phyloP scores from a whole-genome alignment of 2,888 invertebrate genomes.

The Micoletzkya japonica region DNA sequence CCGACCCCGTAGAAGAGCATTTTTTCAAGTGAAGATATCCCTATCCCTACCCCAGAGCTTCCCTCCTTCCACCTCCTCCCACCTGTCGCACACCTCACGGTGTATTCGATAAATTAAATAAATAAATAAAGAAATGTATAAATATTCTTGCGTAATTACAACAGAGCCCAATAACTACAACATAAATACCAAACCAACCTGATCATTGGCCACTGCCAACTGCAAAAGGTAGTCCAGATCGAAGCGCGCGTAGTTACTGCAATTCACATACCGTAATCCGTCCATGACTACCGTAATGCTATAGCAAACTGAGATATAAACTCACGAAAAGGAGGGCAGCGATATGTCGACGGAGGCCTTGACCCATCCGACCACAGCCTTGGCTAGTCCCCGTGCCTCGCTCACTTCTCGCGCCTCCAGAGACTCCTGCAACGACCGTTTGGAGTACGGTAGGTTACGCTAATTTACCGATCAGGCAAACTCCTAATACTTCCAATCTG shows the following conservation, averaged over 20 bases:
- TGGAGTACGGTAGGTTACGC: background rate
- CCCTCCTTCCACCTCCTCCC: too few species aligned
- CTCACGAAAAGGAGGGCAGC: conserved; percentile 17
- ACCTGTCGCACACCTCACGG: too few species aligned
- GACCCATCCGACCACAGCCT: conserved; percentile 24
- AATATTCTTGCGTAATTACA: too few species aligned
- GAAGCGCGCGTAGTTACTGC: conserved; percentile 45
- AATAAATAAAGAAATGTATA: too few species aligned
- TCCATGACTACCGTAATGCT: too few species aligned
- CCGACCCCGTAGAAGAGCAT: too few species aligned
- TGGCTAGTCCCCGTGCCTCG: conserved; percentile 17
- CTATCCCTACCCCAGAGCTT: too few species aligned
- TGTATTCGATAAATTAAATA: too few species aligned
- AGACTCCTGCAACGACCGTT: conserved; percentile 7
- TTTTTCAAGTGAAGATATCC: too few species aligned
- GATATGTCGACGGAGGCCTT: conserved; percentile 11
- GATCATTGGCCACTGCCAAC: conserved; percentile 45
- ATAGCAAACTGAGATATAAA: conserved; percentile 21
- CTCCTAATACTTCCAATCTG: too few species aligned
- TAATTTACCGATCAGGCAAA: too few species aligned
- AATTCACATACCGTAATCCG: conserved; percentile 8
- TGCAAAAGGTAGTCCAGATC: conserved; percentile 59
- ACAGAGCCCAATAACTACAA: too few species aligned
- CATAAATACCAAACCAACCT: conserved; percentile 30
- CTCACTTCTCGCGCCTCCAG: conserved; percentile 21